Conservation (phyloP, 2,888 invertebrate species). For the Phaedon cochleariae region DNA sequence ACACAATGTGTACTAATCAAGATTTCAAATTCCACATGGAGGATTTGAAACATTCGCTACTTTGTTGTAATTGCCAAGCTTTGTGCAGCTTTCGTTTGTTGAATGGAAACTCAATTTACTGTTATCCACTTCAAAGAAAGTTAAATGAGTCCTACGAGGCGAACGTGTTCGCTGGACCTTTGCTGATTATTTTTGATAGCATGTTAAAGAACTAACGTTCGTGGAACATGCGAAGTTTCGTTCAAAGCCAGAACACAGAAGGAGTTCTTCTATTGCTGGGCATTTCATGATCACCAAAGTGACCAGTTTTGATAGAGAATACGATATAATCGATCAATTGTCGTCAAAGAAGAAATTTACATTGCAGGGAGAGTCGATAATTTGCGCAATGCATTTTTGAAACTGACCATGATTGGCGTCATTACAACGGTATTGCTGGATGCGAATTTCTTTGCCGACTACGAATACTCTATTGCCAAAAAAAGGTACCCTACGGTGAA, state of each 20-base stretch:
- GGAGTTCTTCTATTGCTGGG: neutral
- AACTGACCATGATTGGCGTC: no score
- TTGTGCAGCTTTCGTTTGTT: neutral
- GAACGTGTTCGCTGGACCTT: neutral
- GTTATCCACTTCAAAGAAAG: neutral
- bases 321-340: no score
- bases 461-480: no score
- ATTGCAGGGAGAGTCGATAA: no score
- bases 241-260: neutral
- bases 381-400: no score
- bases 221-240: neutral
- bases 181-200: neutral
- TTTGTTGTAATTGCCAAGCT: neutral
- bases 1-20: no score
- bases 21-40: no score
- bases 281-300: neutral
- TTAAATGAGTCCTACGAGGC: neutral
- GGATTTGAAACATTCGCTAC: neutral
- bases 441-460: no score
- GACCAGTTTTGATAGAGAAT: no score
- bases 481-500: no score
- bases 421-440: no score
- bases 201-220: neutral
- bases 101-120: neutral
- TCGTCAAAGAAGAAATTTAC: no score